Evolutionary conservation across 2,113 vertebrate genomes (phyloP).

Genomic region (Xyliphius kryptos): DNA sequence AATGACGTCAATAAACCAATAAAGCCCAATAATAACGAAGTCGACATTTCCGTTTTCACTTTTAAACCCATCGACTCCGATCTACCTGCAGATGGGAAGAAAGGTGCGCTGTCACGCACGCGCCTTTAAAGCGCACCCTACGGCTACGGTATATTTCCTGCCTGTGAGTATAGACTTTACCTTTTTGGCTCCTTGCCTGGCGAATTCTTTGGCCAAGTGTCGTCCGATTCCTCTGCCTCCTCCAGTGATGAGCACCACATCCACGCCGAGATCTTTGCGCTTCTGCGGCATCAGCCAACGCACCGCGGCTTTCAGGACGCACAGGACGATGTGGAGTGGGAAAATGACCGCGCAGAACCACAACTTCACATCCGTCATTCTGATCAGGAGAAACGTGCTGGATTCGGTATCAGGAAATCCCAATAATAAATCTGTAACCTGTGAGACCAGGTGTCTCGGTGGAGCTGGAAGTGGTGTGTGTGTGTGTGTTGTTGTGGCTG

Average conservation of each 20-base stretch:
- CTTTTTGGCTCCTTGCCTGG: slow-evolving; percentile 72
- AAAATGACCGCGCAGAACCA: slow-evolving; percentile 69
- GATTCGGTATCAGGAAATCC: too few species aligned
- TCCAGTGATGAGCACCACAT: slow-evolving; percentile 77
- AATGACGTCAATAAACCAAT: too few species aligned
- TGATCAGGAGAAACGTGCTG: background rate
- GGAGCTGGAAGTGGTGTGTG: too few species aligned
- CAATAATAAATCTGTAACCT: background rate
- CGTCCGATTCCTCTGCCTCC: slow-evolving; percentile 81
- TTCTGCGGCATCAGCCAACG: slow-evolving; percentile 62
- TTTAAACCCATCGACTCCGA: too few species aligned
- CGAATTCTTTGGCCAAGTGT: slow-evolving; percentile 75
- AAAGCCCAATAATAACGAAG: too few species aligned
- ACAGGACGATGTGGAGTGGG: slow-evolving; percentile 64
- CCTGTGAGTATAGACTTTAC: too few species aligned
- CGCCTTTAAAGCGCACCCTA: too few species aligned
- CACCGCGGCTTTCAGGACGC: slow-evolving; percentile 64
- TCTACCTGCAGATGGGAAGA: too few species aligned
- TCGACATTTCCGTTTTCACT: too few species aligned
- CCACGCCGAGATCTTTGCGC: slow-evolving; percentile 67
- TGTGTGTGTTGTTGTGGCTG: too few species aligned
- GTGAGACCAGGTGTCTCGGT: slow-evolving; percentile 15
- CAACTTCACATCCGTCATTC: slow-evolving; percentile 64
- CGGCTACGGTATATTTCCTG: too few species aligned
- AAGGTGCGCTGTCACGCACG: too few species aligned